Base-by-base conservation (phyloP, 2,888 invertebrate species). In the Axea sp. region DNA sequence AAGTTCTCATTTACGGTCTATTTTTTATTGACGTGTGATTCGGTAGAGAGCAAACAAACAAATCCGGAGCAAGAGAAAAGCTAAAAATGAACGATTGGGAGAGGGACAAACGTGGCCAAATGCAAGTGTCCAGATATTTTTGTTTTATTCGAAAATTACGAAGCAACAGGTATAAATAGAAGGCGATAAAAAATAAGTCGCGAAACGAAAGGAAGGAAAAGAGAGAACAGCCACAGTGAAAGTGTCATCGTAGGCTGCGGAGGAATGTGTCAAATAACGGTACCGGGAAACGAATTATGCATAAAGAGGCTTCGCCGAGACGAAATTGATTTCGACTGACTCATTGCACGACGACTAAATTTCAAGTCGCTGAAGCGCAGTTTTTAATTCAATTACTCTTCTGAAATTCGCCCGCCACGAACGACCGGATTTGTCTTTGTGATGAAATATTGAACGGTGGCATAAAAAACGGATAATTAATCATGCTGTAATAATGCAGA, bases 221-320 rank as follows among this genome's bases (percentile, higher is more conserved):
- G 7, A 26, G 6, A 26, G 24, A 65, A 9, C 7, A n/a, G 6
- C 30, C 19, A 14, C 28, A 60, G 30, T 30, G 49, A 60, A 37
- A 60, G 39, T 45, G 26, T 26, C 26, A 35, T 33, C 24, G 26
- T 22, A 5, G 14, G 17, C 19, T 6, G 0, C 26, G 6, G 22
- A 33, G 33, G 64, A 41, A 64, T 51, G 64, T 37, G 51, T 33
- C 41, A 22, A 41, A 22, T 62, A 62, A 62, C 62, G 62, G 62
- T 31, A 62, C 31, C 39, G 4, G 8, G 14, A 14, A 30, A 49
- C 62, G 62, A 51, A 31, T 51, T 17, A 39, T 30, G 43, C 59
- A 51, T 49, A 47, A 39, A 39, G 39, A 33, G 28, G n/a, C 14
- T 35, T 45, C 37, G 14, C 19, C 4, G 7, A 45, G 35, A 59